These are phyloP conservation scores for Amphipyra tragopoginis DNA, from an alignment of 2,888 invertebrate genomes.

Conservation along the genomic window DNA sequence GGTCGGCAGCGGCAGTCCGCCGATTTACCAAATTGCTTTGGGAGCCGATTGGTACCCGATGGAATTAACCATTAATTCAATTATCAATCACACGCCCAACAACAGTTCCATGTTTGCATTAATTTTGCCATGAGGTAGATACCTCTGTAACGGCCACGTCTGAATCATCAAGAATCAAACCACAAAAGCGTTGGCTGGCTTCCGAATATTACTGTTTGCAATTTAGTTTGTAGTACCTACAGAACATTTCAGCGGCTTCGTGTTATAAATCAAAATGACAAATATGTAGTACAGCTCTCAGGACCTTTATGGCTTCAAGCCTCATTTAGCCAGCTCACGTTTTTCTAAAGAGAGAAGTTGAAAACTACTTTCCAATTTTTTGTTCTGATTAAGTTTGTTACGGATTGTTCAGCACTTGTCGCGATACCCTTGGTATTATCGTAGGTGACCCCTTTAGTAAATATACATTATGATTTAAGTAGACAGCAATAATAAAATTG, in stretches of 20 bases:
- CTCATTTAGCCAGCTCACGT: slow-evolving; percentile 22
- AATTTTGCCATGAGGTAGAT: slow-evolving; percentile 37
- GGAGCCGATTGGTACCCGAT: slow-evolving; percentile 62
- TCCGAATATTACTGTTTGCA: slow-evolving; percentile 17
- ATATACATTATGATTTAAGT: slow-evolving; percentile 9
- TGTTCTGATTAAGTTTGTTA: slow-evolving; percentile 32
- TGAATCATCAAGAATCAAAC: slow-evolving; percentile 12
- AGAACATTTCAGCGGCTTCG: neutral
- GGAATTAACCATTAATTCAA: slow-evolving; percentile 71
- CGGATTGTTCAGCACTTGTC: slow-evolving; percentile 19
- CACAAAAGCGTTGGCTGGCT: slow-evolving; percentile 5
- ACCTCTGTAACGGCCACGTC: slow-evolving; percentile 12
- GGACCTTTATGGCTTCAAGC: slow-evolving; percentile 21
- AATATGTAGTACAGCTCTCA: slow-evolving; percentile 3
- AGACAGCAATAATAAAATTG: neutral
- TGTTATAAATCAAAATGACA: slow-evolving; percentile 7
- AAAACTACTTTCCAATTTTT: slow-evolving; percentile 34
- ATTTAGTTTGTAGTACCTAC: slow-evolving; percentile 1
- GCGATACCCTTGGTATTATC: slow-evolving; percentile 7
- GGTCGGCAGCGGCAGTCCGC: slow-evolving; percentile 51
- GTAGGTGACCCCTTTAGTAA: slow-evolving; percentile 12
- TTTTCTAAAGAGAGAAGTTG: slow-evolving; percentile 28
- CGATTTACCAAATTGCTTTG: slow-evolving; percentile 70
- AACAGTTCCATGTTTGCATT: slow-evolving; percentile 58
- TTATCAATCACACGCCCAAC: slow-evolving; percentile 67